A percentile compares a stretch with the other conserved stretches of the same genome.
These are phyloP conservation scores for Mesorhabditis belari DNA, from an alignment of 2,888 invertebrate genomes.

Conservation along the genomic window DNA sequence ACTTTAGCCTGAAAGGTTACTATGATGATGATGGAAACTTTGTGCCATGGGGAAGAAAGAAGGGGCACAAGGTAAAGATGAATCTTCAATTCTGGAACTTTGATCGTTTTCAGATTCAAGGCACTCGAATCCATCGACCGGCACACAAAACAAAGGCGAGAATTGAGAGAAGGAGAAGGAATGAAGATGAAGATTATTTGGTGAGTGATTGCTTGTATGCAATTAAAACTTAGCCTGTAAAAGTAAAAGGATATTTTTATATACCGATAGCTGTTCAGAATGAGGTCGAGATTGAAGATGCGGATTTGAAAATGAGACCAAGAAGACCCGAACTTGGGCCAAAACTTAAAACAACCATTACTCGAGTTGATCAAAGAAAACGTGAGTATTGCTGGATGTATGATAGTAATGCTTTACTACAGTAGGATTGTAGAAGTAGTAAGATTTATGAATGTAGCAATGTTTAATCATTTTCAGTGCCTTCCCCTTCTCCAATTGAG, in stretches of 20 bases:
- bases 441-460: too few relatives aligned
- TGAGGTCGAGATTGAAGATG: background rate
- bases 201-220: too few relatives aligned
- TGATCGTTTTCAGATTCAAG: background rate
- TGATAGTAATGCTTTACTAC: too few relatives aligned
- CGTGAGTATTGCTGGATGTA: too few relatives aligned
- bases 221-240: too few relatives aligned
- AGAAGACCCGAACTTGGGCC: background rate
- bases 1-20: conserved; percentile 6
- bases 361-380: background rate
- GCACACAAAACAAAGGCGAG: background rate
- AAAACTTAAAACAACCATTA: background rate
- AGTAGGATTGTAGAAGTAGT: too few relatives aligned
- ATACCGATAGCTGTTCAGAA: background rate
- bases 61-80: background rate
- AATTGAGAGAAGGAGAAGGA: too few relatives aligned
- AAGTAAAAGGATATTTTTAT: background rate
- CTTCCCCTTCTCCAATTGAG: too few relatives aligned
- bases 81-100: background rate
- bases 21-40: conserved; percentile 23
- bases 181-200: background rate
- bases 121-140: background rate
- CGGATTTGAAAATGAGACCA: background rate
- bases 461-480: too few relatives aligned
- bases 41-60: conserved; percentile 6